Base-by-base conservation (phyloP, 1,140 invertebrate genomes). In the Drosophila leontia region DNA sequence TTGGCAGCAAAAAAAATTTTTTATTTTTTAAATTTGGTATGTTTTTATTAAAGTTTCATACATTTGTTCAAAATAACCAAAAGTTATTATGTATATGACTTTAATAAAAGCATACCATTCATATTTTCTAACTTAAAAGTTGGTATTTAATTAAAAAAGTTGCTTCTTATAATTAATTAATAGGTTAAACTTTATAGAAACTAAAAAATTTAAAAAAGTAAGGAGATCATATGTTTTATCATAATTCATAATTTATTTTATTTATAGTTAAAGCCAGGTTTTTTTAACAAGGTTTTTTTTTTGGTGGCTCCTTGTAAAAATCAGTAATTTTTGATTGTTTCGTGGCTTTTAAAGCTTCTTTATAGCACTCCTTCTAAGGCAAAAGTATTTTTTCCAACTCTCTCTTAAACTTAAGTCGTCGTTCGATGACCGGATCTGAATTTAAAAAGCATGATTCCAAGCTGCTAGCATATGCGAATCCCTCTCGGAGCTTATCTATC, bases 391-490 rank as follows among this genome's bases (percentile, higher is more conserved):
- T 58, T 67, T 50, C 53, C 26, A 67, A 50, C 11, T 41, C 35
- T 23, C 12, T 65, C 34, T 67, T 50, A 56, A 65, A 56, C 59
- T 37, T 59, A 61, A 68, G 48, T 47, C 45, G 55, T 53, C 65
- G 57, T 69, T 75, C 39, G 39, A 41, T 41, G 39, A 41, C 39
- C 39, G 39, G 39, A 41, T 75, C 71, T 60, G 44, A 26, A 58
- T 67, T 67, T 48, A 67, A 32, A 37, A 75, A 75, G 51, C 64
- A 55, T 39, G 56, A 70, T 62, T 57, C 59, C 45, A 76, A 57
- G 48, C 29, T 70, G 59, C 65, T 70, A 62, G 48, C 59, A 60
- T n/a, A n/a, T n/a, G n/a, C n/a, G n/a, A n/a, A n/a, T n/a, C n/a
- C n/a, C n/a, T n/a, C n/a, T n/a, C n/a, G 58, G 72, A 62, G 67